These are phyloP conservation scores for Pseudopleuronectes americanus DNA, from an alignment of 2,797 vertebrate species.

Conservation along the genomic window DNA sequence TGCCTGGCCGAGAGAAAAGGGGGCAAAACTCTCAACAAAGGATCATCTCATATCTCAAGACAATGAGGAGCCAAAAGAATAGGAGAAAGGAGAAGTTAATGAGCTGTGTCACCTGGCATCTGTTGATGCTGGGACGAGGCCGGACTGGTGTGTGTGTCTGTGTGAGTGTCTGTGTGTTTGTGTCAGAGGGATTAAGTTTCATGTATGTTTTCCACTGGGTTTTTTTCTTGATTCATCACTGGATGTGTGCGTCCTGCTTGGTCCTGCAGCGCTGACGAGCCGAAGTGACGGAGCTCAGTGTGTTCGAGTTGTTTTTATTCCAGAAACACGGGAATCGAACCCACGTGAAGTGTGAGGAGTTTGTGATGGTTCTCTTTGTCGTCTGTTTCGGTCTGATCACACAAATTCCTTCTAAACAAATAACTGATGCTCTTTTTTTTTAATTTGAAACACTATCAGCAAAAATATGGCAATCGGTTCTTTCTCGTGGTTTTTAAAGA, in stretches of 20 bases:
- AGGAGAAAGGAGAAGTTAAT: slow-evolving; percentile 82
- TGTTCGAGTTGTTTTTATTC: too few species aligned
- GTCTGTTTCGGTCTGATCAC: too few species aligned
- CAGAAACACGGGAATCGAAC: too few species aligned
- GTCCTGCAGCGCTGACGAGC: too few species aligned
- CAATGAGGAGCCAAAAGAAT: slow-evolving; percentile 85
- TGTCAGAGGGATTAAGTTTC: slow-evolving; percentile 26
- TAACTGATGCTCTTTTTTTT: too few species aligned
- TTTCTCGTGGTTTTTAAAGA: too few species aligned
- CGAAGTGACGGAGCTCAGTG: too few species aligned
- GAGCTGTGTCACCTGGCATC: slow-evolving; percentile 87
- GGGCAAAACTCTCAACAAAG: slow-evolving; percentile 86
- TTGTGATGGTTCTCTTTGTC: too few species aligned
- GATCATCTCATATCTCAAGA: slow-evolving; percentile 88
- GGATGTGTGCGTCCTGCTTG: neutral
- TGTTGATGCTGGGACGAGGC: slow-evolving; percentile 70
- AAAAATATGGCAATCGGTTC: too few species aligned
- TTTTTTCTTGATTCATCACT: slow-evolving; percentile 3
- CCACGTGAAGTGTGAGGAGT: too few species aligned
- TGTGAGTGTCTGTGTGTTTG: slow-evolving; percentile 19
- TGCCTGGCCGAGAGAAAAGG: slow-evolving; percentile 77
- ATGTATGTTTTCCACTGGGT: slow-evolving; percentile 35
- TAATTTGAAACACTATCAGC: too few species aligned
- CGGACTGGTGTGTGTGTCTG: slow-evolving; percentile 47
- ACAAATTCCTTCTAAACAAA: too few species aligned